Evolutionary conservation across 1,140 invertebrate genomes (phyloP).

Genomic region (Drosophila melanica): DNA sequence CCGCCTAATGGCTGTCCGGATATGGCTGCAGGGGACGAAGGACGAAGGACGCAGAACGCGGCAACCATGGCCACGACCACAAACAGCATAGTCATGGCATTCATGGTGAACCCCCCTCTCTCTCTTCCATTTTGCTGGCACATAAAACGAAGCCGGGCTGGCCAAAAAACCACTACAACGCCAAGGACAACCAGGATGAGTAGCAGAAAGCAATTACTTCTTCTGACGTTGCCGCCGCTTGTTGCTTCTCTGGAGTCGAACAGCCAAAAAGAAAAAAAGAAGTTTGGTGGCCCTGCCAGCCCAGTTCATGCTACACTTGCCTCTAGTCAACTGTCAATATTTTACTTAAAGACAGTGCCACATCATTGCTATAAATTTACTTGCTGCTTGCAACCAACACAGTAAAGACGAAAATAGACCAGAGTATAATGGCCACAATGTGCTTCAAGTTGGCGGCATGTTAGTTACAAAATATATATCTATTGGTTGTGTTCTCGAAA

Average conservation of each 20-base stretch:
- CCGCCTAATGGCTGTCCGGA: slow-evolving; percentile 48
- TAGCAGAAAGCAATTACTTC: slow-evolving; percentile 77
- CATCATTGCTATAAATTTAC: slow-evolving; percentile 78
- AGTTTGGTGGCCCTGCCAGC: slow-evolving; percentile 66
- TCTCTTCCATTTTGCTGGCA: slow-evolving; percentile 26
- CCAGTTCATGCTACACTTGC: slow-evolving; percentile 75
- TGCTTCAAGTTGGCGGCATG: background rate
- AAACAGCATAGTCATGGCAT: slow-evolving; percentile 53
- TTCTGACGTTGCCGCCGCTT: slow-evolving; percentile 59
- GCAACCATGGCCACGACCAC: slow-evolving; percentile 20
- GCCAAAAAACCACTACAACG: slow-evolving; percentile 14
- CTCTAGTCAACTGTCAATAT: slow-evolving; percentile 76
- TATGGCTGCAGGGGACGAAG: slow-evolving; percentile 35
- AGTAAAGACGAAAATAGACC: slow-evolving; percentile 41
- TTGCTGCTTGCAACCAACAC: slow-evolving; percentile 49
- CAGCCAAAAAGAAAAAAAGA: slow-evolving; percentile 45
- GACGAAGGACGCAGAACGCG: slow-evolving; percentile 7
- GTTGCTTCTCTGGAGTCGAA: slow-evolving; percentile 55
- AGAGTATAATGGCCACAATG: slow-evolving; percentile 19
- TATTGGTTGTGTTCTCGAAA: slow-evolving; percentile 9
- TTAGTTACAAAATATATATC: slow-evolving; percentile 2
- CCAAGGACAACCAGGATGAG: slow-evolving; percentile 46
- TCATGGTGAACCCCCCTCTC: background rate
- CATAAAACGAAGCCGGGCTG: slow-evolving; percentile 29
- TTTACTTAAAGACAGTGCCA: slow-evolving; percentile 75